Evolutionary conservation across 64 coral and sea anemone species (phyloP), one percentile per base, ranked within the genome.

Genomic region (Trachythela sp.): DNA sequence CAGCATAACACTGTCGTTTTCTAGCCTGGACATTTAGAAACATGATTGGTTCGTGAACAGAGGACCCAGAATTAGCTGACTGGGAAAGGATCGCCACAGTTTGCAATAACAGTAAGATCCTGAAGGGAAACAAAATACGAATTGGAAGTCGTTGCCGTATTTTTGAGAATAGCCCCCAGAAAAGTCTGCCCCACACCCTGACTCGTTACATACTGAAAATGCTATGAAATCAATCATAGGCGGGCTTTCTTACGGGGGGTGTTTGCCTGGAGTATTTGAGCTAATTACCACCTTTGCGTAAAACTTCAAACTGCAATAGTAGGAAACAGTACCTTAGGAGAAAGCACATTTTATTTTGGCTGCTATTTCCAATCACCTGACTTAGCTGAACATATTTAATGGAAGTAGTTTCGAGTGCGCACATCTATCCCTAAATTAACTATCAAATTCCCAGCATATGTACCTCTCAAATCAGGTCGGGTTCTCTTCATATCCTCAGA

Each of bases 41-140:
- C 96, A 99, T 22, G 92, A 91, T 42, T 99, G 96, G 87, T 99
- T 91, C 49, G 94, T 91, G 13, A 99, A 89, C 50, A 99, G 77
- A 0, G 96, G 96, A 18, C 96, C 96, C 70, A 99, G 90, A 70
- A 99, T 99, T 24, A 99, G 60, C 40, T 97, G 40, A 97, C 95
- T 39, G 96, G 96, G 56, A 94, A 99, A 29, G 96, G 93, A 32
- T 99, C 96, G 13, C 91, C 93, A 75, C 96, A 99, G 91, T 94
- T 99, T 37, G 96, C 96, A 91, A n/a, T n/a, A 91, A 94, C 8
- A 99, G 87, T 93, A 99, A 88, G 68, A 99, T 99, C 49, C 96
- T 99, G 33, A 54, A 51, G 20, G 8, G 48, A 33, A 1, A 54
- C 15, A 15, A 64, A 64, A 27, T 22, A 26, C 18, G 26, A 64